Conservation (phyloP, 2,888 invertebrate species). For the Scaptomyza reducta region DNA sequence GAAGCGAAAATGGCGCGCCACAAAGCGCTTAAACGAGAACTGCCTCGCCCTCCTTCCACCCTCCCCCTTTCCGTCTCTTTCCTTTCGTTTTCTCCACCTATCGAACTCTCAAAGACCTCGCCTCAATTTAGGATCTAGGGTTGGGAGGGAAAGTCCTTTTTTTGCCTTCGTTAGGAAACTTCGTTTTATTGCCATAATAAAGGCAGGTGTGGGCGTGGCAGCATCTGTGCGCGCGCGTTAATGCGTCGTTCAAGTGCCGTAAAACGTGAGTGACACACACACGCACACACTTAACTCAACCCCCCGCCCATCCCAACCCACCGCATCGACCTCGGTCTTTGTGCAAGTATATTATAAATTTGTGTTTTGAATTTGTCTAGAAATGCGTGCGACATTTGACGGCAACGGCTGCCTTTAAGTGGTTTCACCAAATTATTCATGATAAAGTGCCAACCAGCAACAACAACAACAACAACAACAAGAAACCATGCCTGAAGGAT, state of each 20-base stretch:
- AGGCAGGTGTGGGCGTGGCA: constrained; percentile 57
- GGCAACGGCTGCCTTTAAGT: constrained; percentile 66
- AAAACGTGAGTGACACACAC: constrained; percentile 74
- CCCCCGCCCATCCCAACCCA: not conserved
- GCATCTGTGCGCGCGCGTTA: constrained; percentile 78
- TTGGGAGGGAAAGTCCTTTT: constrained; percentile 56
- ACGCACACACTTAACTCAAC: constrained; percentile 18
- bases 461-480: too few relatives aligned
- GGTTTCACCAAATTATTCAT: constrained; percentile 76
- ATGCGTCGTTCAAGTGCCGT: constrained; percentile 80
- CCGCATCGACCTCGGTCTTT: not conserved
- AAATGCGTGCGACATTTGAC: constrained; percentile 68
- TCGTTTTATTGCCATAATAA: constrained; percentile 76
- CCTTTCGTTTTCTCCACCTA: not conserved
- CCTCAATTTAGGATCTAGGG: constrained; percentile 17
- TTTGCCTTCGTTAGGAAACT: constrained; percentile 17
- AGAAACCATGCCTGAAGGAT: constrained; percentile 13
- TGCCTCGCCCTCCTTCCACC: not conserved
- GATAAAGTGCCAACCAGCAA: constrained; percentile 56
- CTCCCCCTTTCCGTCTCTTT: too few relatives aligned
- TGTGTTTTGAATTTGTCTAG: constrained; percentile 73
- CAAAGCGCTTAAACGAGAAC: constrained; percentile 48
- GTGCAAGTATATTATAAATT: constrained; percentile 71
- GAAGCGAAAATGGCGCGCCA: constrained; percentile 44
- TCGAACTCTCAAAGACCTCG: constrained; percentile 21